Base-by-base conservation (phyloP, 35 echinoderm and acorn worm genomes). In the Stichopus chloronotus region DNA sequence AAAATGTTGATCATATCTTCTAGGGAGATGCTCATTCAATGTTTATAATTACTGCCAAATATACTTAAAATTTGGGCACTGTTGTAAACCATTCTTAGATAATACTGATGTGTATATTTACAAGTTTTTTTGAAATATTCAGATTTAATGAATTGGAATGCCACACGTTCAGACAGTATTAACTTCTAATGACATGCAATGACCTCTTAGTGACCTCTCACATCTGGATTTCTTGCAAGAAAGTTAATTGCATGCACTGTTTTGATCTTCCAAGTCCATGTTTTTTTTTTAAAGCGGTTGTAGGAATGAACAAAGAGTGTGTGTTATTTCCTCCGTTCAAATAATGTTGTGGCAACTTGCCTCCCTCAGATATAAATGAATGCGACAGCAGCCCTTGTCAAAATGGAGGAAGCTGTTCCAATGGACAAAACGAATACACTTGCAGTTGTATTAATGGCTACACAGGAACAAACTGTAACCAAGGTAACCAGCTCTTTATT, bases 281-380 rank as follows among this genome's bases (percentile, higher is more conserved):
- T 43, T 43, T 43, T 43, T 43, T 43, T 43, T 43, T 43, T 43
- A 3, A 43, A 43, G 30, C 30, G 0, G 30, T 43, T 43, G 30
- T 43, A 43, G 30, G 30, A 43, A 43, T 43, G 30, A 43, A 43
- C 30, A 43, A 43, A 43, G 30, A 43, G 30, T 43, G 30, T 65
- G 19, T 65, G 19, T 65, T 19, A 65, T 65, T 11, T 14, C 19
- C 61, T 19, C 19, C 19, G 8, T 65, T 19, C 22, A 19, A 74
- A 7, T n/a, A 74, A 20, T 0, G 19, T 74, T 74, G 11, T 7
- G 19, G 19, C 0, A 14, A 74, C 6, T 19, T 74, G 11, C 54
- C 7, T 79, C n/a, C 8, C 20, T 10, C 85, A 97, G 95, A 97
- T 94, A 58, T 94, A 21, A 87, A 97, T 93, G 95, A 97, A 80